phyloP scores from a whole-genome alignment of 2,888 invertebrate genomes.

The Flexamia atlantica region DNA sequence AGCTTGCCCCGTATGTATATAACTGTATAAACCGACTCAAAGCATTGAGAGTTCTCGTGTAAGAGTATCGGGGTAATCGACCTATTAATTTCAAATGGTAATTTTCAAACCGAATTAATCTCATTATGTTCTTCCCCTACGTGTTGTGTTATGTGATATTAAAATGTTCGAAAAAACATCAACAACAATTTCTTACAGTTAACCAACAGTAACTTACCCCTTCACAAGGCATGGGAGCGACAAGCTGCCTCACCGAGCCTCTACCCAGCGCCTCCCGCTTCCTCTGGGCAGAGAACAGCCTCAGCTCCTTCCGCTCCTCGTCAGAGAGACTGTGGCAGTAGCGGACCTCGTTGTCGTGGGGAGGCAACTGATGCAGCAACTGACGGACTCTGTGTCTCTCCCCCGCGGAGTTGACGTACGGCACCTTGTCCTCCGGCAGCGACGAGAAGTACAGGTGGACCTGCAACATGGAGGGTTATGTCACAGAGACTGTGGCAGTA shows the following conservation, averaged over 20 bases:
- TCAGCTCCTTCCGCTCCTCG: conserved; percentile 95
- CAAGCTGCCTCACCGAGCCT: conserved; percentile 91
- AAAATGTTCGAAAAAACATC: no score
- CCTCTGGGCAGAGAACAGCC: conserved; percentile 94
- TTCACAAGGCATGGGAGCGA: conserved; percentile 85
- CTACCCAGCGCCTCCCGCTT: conserved; percentile 97
- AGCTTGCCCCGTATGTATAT: no score
- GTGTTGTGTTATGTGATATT: no score
- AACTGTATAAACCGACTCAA: no score
- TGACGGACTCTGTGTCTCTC: conserved; percentile 97
- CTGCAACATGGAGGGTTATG: conserved; percentile 76
- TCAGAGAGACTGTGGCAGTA: conserved; percentile 97
- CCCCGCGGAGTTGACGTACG: conserved; percentile 96
- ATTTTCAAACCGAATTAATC: no score
- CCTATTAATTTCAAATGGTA: no score
- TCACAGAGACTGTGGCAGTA: not conserved
- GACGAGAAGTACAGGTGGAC: conserved; percentile 98
- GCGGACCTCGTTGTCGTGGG: conserved; percentile 98
- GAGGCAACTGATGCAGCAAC: conserved; percentile 96
- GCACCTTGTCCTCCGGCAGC: conserved; percentile 97
- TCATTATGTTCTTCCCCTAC: no score
- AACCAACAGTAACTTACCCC: conserved; percentile 85
- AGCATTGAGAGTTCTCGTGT: no score
- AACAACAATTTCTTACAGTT: no score
- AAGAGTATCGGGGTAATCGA: no score